These are phyloP conservation scores for Microctenopoma lineatum DNA, from an alignment of 2,797 vertebrate genomes.

Conservation along the genomic window DNA sequence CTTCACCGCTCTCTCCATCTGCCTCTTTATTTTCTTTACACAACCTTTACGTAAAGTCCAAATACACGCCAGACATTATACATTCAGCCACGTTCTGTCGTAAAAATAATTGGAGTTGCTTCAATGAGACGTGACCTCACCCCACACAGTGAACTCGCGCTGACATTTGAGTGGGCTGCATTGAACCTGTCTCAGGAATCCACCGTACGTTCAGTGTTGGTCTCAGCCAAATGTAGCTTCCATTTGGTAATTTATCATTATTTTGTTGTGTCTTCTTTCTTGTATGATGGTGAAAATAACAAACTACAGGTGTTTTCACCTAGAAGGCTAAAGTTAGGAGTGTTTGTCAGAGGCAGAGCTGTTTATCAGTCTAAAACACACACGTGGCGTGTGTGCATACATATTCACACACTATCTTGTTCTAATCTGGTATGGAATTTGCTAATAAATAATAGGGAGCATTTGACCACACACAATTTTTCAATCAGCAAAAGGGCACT, in stretches of 20 bases:
- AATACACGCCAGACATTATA: constrained; percentile 4
- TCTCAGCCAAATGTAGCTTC: too few relatives aligned
- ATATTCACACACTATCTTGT: constrained; percentile 24
- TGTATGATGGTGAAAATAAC: too few relatives aligned
- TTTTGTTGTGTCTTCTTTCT: too few relatives aligned
- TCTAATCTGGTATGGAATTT: constrained; percentile 20
- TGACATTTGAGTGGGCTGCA: constrained; percentile 40
- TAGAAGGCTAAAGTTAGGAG: too few relatives aligned
- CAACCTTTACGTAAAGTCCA: constrained; percentile 53
- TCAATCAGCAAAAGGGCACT: constrained; percentile 33
- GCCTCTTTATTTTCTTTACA: background rate
- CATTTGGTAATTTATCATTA: too few relatives aligned
- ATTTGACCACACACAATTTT: constrained; percentile 31
- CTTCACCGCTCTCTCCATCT: constrained; percentile 33
- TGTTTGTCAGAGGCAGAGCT: background rate
- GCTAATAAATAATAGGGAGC: constrained; percentile 24
- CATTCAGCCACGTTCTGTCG: constrained; percentile 7
- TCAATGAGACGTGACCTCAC: background rate
- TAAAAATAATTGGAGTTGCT: constrained; percentile 29
- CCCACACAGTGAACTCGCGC: background rate
- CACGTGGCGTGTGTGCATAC: constrained; percentile 14
- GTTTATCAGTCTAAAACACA: constrained; percentile 18
- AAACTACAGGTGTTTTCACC: too few relatives aligned
- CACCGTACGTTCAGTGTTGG: too few relatives aligned
- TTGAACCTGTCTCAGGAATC: background rate